Base-by-base conservation (phyloP, 2,888 invertebrate genomes). In the Formica aserva region DNA sequence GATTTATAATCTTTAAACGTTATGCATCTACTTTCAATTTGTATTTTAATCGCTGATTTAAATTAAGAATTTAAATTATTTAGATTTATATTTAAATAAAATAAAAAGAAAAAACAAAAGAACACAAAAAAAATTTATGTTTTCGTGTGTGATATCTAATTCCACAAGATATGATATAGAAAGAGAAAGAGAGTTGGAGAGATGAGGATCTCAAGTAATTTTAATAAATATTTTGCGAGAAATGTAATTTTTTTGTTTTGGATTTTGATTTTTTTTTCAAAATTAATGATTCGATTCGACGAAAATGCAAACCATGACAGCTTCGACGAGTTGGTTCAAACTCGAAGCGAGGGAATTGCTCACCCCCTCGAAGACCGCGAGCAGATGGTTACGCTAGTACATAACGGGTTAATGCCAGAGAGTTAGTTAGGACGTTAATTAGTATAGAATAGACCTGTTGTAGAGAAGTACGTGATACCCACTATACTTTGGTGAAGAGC, bases 401-500 rank as follows among this genome's bases (percentile, higher is more conserved):
- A 78, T 78, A 69, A 78, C 69, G 71, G 69, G 71, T 78, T 78
- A 78, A 78, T 69, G 45, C 45, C 45, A 45, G 60, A 60, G 71
- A 78, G 57, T 60, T 78, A 69, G 69, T 69, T 78, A 60, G 69
- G 71, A 78, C 26, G 78, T 78, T 78, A 78, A 78, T 78, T 78
- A 60, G 69, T 71, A 78, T 71, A 78, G 71, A 69, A 78, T 78
- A 32, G 71, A 78, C 78, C 32, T 38, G 26, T 26, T 15, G 26
- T 4, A 22, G 22, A 52, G 67, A 26, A 45, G 32, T 26, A 69
- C 18, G 60, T 60, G 45, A 60, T 69, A 78, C 18, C 55, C 38
- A 13, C 57, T 69, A 78, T 60, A 78, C 45, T 78, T 78, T 45
- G 13, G 67, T 38, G 29, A 57, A 57, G n/a, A 35, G 29, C 32